Conservation (phyloP, 2,888 invertebrate species). For the Phengaris alcon region DNA sequence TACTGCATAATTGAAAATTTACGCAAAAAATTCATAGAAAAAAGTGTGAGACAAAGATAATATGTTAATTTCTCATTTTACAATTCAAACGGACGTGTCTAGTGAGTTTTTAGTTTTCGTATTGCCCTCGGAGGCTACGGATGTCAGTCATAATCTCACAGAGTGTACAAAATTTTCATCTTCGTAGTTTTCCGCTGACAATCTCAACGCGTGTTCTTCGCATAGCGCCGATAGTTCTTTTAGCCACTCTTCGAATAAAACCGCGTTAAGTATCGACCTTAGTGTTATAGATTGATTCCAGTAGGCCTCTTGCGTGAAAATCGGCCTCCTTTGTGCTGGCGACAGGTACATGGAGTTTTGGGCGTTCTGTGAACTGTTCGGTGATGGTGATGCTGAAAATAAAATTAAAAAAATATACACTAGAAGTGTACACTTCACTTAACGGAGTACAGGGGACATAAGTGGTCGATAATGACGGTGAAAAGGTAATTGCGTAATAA, state of each 20-base stretch:
- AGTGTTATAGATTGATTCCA: conserved; percentile 71
- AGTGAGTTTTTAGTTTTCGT: conserved; percentile 37
- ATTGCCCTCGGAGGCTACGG: conserved; percentile 49
- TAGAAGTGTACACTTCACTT: too few species aligned
- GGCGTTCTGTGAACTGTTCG: conserved; percentile 47
- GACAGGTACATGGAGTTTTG: conserved; percentile 44
- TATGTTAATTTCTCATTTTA: background rate
- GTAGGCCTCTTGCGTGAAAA: conserved; percentile 68
- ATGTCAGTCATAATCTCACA: conserved; percentile 71
- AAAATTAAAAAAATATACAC: background rate
- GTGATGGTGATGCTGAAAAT: conserved; percentile 46
- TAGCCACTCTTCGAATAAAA: conserved; percentile 96
- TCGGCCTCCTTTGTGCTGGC: conserved; percentile 52
- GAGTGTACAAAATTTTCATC: conserved; percentile 61
- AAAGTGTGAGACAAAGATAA: conserved; percentile 18
- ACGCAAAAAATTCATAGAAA: background rate
- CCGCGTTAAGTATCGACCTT: conserved; percentile 80
- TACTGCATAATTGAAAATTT: background rate
- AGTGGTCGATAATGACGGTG: too few species aligned
- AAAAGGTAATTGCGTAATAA: too few species aligned
- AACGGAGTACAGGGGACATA: too few species aligned
- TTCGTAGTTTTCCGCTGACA: conserved; percentile 57
- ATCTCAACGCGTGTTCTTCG: conserved; percentile 90
- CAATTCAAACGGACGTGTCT: conserved; percentile 37
- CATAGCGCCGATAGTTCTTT: conserved; percentile 96